Evolutionary conservation across 2,113 vertebrate genomes (phyloP).

Genomic region (Copsychus sechellarum): DNA sequence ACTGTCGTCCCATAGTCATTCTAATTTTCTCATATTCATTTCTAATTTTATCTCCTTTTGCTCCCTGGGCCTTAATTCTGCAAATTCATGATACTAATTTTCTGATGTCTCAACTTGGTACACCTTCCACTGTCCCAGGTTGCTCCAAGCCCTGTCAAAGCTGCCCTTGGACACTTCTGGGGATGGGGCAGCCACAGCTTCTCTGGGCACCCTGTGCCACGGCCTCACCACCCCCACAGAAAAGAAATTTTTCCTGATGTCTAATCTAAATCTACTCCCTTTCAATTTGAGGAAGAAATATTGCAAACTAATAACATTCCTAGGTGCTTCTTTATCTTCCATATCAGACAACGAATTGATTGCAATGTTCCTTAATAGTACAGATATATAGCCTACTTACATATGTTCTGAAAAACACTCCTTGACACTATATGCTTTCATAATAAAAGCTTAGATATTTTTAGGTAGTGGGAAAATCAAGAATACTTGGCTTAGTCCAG

Average conservation of each 20-base stretch:
- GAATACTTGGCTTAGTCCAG: background rate
- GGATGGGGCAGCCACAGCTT: background rate
- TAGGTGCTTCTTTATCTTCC: background rate
- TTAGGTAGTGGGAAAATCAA: background rate
- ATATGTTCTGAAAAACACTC: background rate
- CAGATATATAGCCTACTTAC: accelerated
- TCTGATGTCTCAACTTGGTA: background rate
- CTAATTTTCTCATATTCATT: background rate
- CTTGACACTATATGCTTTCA: background rate
- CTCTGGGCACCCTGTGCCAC: background rate
- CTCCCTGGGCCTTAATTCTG: background rate
- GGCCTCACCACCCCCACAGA: no score
- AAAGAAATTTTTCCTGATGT: background rate
- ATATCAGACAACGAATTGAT: background rate
- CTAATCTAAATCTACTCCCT: background rate
- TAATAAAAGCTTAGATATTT: background rate
- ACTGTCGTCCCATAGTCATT: background rate
- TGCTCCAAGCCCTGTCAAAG: accelerated
- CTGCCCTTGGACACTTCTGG: no score
- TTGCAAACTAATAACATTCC: background rate
- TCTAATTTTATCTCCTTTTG: background rate
- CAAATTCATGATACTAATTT: background rate
- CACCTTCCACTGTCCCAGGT: background rate
- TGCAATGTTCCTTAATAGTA: background rate
- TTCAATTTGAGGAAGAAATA: background rate